These are phyloP conservation scores for Eilema sororculum DNA, from an alignment of 2,888 invertebrate species.

Conservation along the genomic window DNA sequence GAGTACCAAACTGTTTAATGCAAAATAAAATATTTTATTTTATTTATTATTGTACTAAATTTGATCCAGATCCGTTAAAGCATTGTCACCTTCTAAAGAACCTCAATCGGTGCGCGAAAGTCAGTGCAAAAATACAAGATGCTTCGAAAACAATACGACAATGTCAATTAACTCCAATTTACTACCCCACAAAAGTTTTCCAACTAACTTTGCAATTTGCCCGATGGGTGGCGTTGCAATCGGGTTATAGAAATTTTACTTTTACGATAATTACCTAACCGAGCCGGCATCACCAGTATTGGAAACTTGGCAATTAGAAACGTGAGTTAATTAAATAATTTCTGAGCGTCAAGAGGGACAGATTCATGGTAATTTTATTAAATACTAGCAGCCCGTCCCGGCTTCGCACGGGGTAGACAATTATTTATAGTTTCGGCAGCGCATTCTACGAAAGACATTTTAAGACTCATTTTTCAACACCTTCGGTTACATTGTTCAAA, in stretches of 20 bases:
- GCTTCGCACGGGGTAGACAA: no score
- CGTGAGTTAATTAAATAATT: not conserved
- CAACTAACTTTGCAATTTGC: not conserved
- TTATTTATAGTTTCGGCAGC: no score
- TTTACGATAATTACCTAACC: not conserved
- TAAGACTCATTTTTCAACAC: no score
- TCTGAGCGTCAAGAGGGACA: not conserved
- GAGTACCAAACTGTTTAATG: no score
- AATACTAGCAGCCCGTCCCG: no score
- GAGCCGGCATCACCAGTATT: not conserved
- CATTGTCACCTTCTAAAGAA: not conserved
- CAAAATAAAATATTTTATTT: no score
- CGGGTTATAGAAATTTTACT: not conserved
- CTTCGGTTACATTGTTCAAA: no score
- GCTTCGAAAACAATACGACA: no score
- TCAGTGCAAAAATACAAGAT: not conserved
- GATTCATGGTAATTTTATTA: no score
- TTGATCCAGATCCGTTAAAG: no score
- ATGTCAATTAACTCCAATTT: not conserved
- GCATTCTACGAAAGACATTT: no score
- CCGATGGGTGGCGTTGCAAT: not conserved
- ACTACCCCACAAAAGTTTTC: not conserved
- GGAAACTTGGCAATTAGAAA: conserved; percentile 1
- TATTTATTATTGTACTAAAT: no score
- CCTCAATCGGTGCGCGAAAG: not conserved